Evolutionary conservation across 1,140 invertebrate genomes (phyloP), one percentile per base, ranked within the genome.

Genomic region (Trichogramma pretiosum): DNA sequence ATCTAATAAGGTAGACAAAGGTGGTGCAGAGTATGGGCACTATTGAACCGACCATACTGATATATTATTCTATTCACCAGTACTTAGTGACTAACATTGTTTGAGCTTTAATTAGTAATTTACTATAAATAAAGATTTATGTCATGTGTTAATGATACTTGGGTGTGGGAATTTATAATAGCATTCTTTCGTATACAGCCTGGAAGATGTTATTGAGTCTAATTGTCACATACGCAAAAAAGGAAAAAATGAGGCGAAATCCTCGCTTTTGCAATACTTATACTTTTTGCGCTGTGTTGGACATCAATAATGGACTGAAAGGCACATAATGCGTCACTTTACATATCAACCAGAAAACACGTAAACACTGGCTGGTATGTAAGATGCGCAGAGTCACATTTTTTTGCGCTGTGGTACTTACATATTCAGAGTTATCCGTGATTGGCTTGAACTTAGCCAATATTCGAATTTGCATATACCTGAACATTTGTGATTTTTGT

Each of bases 61-160:
- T 66, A 61, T 65, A 68, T 69, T 51, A 66, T 67, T 67, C 11
- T 11, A 7, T 7, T 67, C 67, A 72, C 66, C 64, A 69, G 70
- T 69, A 72, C 64, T 61, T 72, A 71, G 68, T 72, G 65, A 72
- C 68, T 72, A 72, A 72, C 70, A 71, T 69, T 69, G 68, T 72
- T 72, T 71, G 66, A 72, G 70, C 70, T 72, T 71, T 62, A 65
- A 70, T 69, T 71, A 72, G 68, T 72, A 71, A 63, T 61, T 70
- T 63, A 62, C 68, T 69, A 28, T 11, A 28, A 28, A 28, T 11
- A 69, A 69, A 66, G 67, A 65, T 72, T 63, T 71, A 72, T 71
- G 70, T 72, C 67, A 71, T 71, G 70, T 73, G 68, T 70, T 70
- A 70, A 65, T 69, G 71, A 72, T 69, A 68, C 64, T 68, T 70